Conservation (phyloP, 2,113 vertebrate genomes). For the Albula glossodonta region DNA sequence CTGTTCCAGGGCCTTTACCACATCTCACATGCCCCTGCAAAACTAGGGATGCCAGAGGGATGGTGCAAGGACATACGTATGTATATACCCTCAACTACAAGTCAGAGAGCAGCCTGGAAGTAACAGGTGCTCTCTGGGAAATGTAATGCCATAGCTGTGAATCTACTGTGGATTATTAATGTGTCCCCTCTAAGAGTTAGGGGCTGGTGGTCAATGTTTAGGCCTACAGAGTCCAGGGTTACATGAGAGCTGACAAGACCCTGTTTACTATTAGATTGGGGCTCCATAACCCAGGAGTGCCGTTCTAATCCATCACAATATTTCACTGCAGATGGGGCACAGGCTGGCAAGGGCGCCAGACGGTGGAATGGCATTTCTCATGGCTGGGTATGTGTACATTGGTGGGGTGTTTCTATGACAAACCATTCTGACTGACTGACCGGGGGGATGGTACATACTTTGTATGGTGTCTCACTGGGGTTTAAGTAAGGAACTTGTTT, state of each 20-base stretch:
- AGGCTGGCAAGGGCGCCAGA: neutral
- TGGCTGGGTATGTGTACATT: neutral
- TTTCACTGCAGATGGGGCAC: neutral
- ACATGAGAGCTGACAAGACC: neutral
- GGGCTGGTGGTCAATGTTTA: slow-evolving; percentile 2
- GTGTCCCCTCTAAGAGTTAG: neutral
- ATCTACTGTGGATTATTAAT: slow-evolving; percentile 4
- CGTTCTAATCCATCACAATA: neutral
- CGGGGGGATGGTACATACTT: neutral
- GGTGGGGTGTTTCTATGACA: too few relatives aligned
- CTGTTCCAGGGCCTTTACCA: neutral
- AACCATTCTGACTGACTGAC: neutral
- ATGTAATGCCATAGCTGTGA: neutral
- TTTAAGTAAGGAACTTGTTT: neutral
- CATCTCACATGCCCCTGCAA: neutral
- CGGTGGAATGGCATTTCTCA: neutral
- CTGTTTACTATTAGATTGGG: neutral
- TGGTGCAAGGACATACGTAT: neutral
- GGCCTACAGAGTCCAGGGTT: neutral
- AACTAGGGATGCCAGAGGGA: too few relatives aligned
- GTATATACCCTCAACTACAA: neutral
- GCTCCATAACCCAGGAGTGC: neutral
- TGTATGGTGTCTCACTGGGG: neutral
- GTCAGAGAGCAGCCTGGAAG: neutral
- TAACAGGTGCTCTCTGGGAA: slow-evolving; percentile 8